phyloP scores from a whole-genome alignment of 2,888 invertebrate genomes.

The Hirtodrosophila histrioides region DNA sequence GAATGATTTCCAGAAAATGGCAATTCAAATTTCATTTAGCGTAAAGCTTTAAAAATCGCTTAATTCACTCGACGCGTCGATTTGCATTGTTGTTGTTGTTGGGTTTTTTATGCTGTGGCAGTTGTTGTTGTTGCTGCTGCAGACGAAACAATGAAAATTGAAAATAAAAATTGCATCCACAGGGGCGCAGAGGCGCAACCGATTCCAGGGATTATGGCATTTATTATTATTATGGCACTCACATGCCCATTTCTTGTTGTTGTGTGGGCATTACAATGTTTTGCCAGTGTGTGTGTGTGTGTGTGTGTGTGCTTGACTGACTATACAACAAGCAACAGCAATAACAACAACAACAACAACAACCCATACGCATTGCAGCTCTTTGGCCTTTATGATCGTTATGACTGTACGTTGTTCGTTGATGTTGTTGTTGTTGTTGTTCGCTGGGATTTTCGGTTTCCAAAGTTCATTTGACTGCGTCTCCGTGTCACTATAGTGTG shows the following conservation, averaged over 20 bases:
- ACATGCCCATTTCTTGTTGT: slow-evolving; percentile 35
- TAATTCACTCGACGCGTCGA: slow-evolving; percentile 78
- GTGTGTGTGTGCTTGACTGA: slow-evolving; percentile 17
- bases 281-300: slow-evolving; percentile 12
- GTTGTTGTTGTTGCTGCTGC: slow-evolving; percentile 43
- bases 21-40: slow-evolving; percentile 79
- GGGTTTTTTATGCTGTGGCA: slow-evolving; percentile 16
- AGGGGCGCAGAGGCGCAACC: slow-evolving; percentile 34
- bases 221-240: slow-evolving; percentile 77
- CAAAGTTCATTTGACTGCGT: slow-evolving; percentile 73
- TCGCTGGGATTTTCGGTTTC: slow-evolving; percentile 58
- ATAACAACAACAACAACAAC: slow-evolving; percentile 20
- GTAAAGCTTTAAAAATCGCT: slow-evolving; percentile 80
- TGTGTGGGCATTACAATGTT: slow-evolving; percentile 54
- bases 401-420: slow-evolving; percentile 18
- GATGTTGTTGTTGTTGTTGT: slow-evolving; percentile 26
- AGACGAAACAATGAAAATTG: slow-evolving; percentile 74
- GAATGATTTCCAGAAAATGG: slow-evolving; percentile 33
- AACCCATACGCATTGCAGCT: slow-evolving; percentile 46
- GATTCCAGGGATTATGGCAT: slow-evolving; percentile 74
- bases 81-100: slow-evolving; percentile 46
- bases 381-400: slow-evolving; percentile 28
- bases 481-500: slow-evolving; percentile 30
- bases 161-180: slow-evolving; percentile 71
- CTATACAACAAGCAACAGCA: slow-evolving; percentile 12